Evolutionary conservation across 2,797 vertebrate genomes (phyloP).

Genomic region (Dallia pectoralis): DNA sequence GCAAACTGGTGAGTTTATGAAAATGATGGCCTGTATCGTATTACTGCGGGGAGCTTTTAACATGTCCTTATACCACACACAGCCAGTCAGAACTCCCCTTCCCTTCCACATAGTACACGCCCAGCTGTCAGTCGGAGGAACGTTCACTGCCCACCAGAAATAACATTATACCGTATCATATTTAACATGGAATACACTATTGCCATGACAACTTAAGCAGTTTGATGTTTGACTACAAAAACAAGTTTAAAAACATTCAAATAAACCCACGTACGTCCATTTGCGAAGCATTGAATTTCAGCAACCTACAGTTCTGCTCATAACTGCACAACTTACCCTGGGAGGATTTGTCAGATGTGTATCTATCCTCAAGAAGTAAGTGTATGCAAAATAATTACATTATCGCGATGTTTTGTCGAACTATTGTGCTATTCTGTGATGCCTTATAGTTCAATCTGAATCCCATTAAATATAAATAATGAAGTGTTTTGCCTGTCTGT

Average conservation of each 20-base stretch:
- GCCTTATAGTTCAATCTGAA: too few relatives aligned
- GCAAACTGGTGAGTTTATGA: conserved; percentile 42
- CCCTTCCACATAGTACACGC: background rate
- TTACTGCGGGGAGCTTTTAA: background rate
- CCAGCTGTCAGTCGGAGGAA: background rate
- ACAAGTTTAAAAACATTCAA: too few relatives aligned
- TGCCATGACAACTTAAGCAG: background rate
- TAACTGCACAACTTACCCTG: too few relatives aligned
- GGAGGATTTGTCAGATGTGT: too few relatives aligned
- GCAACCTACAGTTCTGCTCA: background rate
- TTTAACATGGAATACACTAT: background rate
- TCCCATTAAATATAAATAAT: too few relatives aligned
- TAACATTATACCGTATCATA: background rate
- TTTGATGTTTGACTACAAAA: background rate
- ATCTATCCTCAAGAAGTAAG: too few relatives aligned
- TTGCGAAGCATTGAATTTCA: background rate
- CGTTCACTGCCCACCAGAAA: background rate
- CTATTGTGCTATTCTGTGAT: too few relatives aligned
- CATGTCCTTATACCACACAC: background rate
- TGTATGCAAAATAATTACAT: background rate
- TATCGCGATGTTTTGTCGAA: too few relatives aligned
- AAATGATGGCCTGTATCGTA: conserved; percentile 22
- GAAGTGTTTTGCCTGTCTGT: too few relatives aligned
- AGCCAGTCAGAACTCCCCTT: background rate
- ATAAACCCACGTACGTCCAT: too few relatives aligned